Conservation (phyloP, 2,113 vertebrate species). For the Actenoides lindsayi region DNA sequence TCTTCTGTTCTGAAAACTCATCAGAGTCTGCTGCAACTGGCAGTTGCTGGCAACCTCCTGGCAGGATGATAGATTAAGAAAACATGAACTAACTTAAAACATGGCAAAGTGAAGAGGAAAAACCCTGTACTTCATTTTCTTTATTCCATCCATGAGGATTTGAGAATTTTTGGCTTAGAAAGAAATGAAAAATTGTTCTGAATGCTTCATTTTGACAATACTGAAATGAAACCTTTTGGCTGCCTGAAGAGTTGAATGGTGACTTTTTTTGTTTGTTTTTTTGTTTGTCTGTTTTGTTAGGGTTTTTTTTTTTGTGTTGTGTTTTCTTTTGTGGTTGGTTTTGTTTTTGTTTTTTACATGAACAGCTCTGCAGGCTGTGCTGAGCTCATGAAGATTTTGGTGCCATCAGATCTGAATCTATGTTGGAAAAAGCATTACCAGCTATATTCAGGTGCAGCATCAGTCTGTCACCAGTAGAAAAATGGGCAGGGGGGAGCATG, state of each 20-base stretch:
- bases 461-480: neutral
- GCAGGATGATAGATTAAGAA: neutral
- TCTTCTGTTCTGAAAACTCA: neutral
- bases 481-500: neutral
- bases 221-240: neutral
- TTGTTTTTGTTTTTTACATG: neutral
- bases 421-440: neutral
- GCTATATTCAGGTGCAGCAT: neutral
- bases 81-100: neutral
- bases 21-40: neutral
- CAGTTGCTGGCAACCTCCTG: neutral
- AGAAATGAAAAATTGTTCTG: neutral
- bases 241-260: neutral
- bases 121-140: neutral
- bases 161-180: neutral
- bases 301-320: too few species aligned
- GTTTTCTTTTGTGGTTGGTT: neutral
- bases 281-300: neutral
- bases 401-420: neutral
- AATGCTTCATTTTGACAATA: constrained; percentile 2
- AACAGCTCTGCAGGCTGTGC: neutral
- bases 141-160: neutral
- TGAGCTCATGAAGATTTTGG: neutral
- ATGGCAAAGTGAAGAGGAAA: neutral
- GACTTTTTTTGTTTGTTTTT: too few species aligned